Conservation (phyloP, 2,797 vertebrate species). For the Capromys pilorides region DNA sequence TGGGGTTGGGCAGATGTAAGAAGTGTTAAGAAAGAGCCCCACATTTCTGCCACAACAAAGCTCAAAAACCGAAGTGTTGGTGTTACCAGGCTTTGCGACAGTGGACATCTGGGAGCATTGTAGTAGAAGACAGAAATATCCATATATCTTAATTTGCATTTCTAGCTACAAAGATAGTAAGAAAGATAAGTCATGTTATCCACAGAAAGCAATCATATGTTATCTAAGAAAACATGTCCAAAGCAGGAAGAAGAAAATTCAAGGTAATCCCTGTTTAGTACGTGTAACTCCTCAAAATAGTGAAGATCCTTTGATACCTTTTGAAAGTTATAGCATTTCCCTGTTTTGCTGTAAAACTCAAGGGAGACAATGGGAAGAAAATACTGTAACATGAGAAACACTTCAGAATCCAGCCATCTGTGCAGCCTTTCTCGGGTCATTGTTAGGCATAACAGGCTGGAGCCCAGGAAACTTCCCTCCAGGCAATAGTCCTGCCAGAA, state of each 20-base stretch:
- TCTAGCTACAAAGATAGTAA: not conserved
- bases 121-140: not conserved
- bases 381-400: constrained; percentile 62
- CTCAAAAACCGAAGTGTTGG: not conserved
- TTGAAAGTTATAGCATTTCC: not conserved
- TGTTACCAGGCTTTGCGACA: not conserved
- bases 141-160: not conserved
- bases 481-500: constrained; percentile 29
- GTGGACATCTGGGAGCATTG: not conserved
- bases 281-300: not conserved
- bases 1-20: not conserved
- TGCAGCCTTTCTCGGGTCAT: constrained; percentile 29
- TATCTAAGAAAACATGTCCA: not conserved
- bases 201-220: not conserved
- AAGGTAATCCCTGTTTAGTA: constrained; percentile 11
- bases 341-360: constrained; percentile 14
- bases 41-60: not conserved
- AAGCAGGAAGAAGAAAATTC: not conserved
- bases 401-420: constrained; percentile 61
- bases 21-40: not conserved
- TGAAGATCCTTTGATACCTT: not conserved
- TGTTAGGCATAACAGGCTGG: constrained; percentile 44
- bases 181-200: not conserved
- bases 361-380: constrained; percentile 63
- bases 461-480: constrained; percentile 55